These are phyloP conservation scores for Strigamia crassipes DNA, from an alignment of 2,888 invertebrate genomes.

Conservation along the genomic window DNA sequence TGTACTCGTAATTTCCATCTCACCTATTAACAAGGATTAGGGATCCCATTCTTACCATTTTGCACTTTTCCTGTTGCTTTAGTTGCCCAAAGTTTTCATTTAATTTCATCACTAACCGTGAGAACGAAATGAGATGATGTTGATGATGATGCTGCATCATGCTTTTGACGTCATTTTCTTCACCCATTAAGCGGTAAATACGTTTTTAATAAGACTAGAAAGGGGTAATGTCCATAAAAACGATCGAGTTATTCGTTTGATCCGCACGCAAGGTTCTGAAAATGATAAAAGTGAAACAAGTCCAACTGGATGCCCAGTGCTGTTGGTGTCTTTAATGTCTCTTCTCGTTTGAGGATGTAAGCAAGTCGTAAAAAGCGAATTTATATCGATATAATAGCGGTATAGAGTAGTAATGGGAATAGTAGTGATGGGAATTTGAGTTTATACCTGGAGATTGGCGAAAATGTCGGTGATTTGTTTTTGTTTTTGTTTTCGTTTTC, in stretches of 20 bases:
- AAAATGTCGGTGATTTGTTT: background rate
- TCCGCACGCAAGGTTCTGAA: background rate
- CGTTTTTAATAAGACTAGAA: too few relatives aligned
- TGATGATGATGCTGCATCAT: background rate
- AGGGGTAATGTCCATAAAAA: too few relatives aligned
- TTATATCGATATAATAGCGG: background rate
- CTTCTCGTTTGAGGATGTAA: slow-evolving; percentile 24
- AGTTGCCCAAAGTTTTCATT: background rate
- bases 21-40: slow-evolving; percentile 32
- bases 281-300: background rate
- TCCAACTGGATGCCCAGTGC: background rate
- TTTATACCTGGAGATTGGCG: background rate
- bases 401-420: background rate
- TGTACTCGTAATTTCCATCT: slow-evolving; percentile 37
- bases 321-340: slow-evolving; percentile 1
- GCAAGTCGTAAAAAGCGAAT: slow-evolving; percentile 17
- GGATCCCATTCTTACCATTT: slow-evolving; percentile 2
- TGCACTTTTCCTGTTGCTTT: slow-evolving; percentile 24
- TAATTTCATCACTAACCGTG: background rate
- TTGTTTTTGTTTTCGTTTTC: too few relatives aligned
- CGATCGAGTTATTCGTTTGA: background rate
- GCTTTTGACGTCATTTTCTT: background rate
- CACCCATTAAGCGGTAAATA: background rate
- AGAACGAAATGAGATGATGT: background rate
- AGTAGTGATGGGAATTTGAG: background rate